These are phyloP conservation scores for Tenrec ecaudatus DNA, from an alignment of 2,113 vertebrate species.

Conservation along the genomic window DNA sequence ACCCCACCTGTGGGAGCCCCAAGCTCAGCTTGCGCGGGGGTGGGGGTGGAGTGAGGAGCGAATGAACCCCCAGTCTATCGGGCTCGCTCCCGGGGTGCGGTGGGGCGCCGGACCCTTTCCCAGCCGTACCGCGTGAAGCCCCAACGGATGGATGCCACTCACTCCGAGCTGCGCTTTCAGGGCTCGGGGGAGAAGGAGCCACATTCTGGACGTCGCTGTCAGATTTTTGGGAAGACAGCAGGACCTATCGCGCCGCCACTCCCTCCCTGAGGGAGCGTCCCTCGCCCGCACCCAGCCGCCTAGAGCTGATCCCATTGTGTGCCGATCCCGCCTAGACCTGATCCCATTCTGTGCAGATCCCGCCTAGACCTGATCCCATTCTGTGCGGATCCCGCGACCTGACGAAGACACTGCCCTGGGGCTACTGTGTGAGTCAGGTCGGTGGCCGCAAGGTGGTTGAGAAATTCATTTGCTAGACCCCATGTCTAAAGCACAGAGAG, in stretches of 20 bases:
- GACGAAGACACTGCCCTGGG: neutral
- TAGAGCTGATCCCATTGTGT: neutral
- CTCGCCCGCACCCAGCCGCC: too few relatives aligned
- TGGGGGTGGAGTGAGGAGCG: neutral
- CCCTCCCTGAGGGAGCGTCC: neutral
- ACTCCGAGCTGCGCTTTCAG: neutral
- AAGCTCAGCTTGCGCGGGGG: neutral
- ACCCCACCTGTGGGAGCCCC: fast-evolving
- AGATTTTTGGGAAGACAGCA: neutral
- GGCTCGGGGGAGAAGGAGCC: neutral
- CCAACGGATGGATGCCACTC: neutral
- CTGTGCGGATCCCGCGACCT: neutral
- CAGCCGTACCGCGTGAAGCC: fast-evolving
- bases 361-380: neutral
- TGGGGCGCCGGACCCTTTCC: too few relatives aligned
- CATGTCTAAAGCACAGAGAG: neutral
- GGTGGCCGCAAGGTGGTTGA: neutral
- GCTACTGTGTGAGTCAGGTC: neutral
- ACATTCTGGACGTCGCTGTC: constrained; percentile 19
- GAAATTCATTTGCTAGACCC: neutral
- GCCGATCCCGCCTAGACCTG: neutral
- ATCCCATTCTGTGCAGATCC: neutral
- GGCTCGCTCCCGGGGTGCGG: too few relatives aligned
- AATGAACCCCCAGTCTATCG: neutral
- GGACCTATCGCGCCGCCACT: neutral